Conservation (phyloP, 64 coral and sea anemone genomes). For the Pocillopora verrucosa region DNA sequence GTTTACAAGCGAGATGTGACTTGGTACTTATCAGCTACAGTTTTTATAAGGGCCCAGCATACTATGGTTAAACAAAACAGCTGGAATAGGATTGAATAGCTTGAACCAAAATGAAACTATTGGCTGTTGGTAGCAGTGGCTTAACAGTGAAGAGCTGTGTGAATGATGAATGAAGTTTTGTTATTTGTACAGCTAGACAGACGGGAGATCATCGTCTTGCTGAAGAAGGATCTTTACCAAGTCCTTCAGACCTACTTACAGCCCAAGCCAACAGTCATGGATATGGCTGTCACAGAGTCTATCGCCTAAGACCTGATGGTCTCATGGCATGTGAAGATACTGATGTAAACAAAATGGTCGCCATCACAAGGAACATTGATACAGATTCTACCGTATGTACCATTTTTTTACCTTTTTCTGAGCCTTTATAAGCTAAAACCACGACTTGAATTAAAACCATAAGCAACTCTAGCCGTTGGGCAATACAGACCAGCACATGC, state of each 20-base stretch:
- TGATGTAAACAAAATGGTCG: conserved; percentile 45
- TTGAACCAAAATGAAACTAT: too few species aligned
- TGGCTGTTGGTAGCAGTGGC: too few species aligned
- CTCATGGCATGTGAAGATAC: conserved; percentile 84
- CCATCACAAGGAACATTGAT: conserved; percentile 62
- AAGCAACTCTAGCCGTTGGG: too few species aligned
- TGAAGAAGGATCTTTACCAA: conserved; percentile 74
- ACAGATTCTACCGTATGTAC: conserved; percentile 57
- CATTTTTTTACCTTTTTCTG: background rate
- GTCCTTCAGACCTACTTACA: conserved; percentile 68
- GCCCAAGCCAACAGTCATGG: conserved; percentile 36
- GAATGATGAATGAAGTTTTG: background rate
- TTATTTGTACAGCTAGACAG: conserved; percentile 58
- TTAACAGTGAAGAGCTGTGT: too few species aligned
- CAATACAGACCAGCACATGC: too few species aligned
- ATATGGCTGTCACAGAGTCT: conserved; percentile 74
- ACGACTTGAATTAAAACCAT: background rate
- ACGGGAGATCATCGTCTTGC: conserved; percentile 81
- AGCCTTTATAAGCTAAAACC: background rate
- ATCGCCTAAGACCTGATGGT: conserved; percentile 73
- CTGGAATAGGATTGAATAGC: too few species aligned
- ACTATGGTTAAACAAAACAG: too few species aligned
- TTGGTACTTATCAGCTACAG: too few species aligned
- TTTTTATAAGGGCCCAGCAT: too few species aligned
- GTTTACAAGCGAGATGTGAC: too few species aligned